Evolutionary conservation across 2,113 vertebrate genomes (phyloP), one percentile per base, ranked within the genome.

Genomic region (Athene cunicularia): DNA sequence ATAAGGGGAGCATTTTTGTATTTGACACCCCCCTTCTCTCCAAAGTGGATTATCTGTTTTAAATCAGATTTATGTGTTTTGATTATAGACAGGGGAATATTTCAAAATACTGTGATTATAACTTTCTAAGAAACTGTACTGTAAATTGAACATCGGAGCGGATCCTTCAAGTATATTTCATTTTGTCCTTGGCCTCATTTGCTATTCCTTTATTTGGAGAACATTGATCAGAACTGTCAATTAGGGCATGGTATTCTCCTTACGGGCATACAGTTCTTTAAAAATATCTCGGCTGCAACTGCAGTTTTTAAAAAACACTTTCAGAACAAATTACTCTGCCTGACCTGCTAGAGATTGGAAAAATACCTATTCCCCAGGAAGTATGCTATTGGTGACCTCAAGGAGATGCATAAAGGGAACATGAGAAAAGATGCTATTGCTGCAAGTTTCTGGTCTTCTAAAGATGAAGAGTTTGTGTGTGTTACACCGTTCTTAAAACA

Each of bases 181-280:
- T 67, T 90, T 94, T 95, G 86, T 76, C 95, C 96, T 96, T 97
- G 97, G 70, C 94, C 94, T 96, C 58, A 24, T 96, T 96, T 92
- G 45, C 53, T 83, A 7, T 67, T 92, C 81, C 39, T 64, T 89
- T 86, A 77, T 74, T 86, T 92, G 80, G 73, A 95, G 90, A 93
- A 49, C 5, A 26, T 92, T 89, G 93, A 95, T 95, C 85, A 76
- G 80, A 93, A 39, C 80, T 84, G 90, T 91, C 77, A 97, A n/a
- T 96, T 97, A 97, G 93, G 93, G 50, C 88, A 93, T 77, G 56
- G 15, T 85, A 73, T 93, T 96, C 62, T 96, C 90, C 92, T 95
- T 94, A 89, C 3, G 32, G 86, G 86, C 68, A 89, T 75, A 60
- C 5, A 39, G 64, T 62, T 93, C 43, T 86, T 94, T 64, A 94